Evolutionary conservation across 2,113 vertebrate genomes (phyloP).

Genomic region (Carassius gibelio): DNA sequence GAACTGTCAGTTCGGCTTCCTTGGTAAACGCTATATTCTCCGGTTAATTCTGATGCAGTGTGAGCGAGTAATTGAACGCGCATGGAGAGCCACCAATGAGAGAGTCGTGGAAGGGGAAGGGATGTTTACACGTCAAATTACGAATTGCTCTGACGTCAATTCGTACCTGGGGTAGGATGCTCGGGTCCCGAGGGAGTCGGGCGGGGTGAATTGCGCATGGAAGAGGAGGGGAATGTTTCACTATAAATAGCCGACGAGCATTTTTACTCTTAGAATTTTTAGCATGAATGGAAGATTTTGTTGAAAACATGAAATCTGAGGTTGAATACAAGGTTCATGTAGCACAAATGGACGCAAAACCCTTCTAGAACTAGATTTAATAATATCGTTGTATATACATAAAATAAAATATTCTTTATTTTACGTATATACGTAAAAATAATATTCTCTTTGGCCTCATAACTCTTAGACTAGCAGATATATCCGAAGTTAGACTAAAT

Average conservation of each 20-base stretch:
- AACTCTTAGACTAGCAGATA: not conserved
- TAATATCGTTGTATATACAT: not conserved
- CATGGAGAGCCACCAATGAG: constrained; percentile 62
- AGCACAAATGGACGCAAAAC: not conserved
- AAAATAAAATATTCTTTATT: too few relatives aligned
- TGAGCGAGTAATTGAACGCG: constrained; percentile 57
- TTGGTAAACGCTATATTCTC: not conserved
- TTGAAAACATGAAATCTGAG: not conserved
- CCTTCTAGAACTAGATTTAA: not conserved
- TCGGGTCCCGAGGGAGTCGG: constrained; percentile 70
- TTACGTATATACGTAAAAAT: not conserved
- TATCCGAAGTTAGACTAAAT: not conserved
- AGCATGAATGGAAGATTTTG: constrained; percentile 4
- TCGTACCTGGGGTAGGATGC: constrained; percentile 80
- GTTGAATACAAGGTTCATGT: not conserved
- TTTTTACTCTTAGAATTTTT: not conserved
- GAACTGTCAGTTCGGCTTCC: not conserved
- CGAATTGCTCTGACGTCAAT: constrained; percentile 91
- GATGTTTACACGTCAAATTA: constrained; percentile 89
- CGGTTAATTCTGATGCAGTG: constrained; percentile 52
- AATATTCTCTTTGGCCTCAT: not conserved
- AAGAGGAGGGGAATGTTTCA: constrained; percentile 33
- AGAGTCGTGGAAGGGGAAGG: constrained; percentile 63
- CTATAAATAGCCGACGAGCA: constrained; percentile 72
- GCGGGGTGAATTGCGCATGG: constrained; percentile 47